phyloP scores from a whole-genome alignment of 2,113 vertebrate genomes.

The Gadus macrocephalus region DNA sequence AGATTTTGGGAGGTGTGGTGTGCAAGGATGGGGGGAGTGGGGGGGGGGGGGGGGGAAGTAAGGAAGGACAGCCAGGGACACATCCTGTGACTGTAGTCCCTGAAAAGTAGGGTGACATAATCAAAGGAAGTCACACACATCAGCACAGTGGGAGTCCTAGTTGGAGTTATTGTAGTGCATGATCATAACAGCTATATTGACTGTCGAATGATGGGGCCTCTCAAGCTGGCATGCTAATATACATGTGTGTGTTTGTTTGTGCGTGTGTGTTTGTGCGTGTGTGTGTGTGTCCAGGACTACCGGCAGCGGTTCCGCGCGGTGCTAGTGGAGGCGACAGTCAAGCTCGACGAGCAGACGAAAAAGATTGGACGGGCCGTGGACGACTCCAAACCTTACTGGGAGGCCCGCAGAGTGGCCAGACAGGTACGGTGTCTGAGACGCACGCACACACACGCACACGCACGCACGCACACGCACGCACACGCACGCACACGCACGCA shows the following conservation, averaged over 20 bases:
- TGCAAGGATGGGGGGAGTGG: no score
- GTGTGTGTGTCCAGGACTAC: slow-evolving; percentile 76
- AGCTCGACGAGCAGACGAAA: slow-evolving; percentile 91
- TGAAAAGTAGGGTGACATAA: no score
- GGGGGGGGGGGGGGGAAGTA: no score
- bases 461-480: slow-evolving; percentile 7
- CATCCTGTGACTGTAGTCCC: no score
- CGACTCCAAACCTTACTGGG: slow-evolving; percentile 98
- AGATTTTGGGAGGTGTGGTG: not conserved
- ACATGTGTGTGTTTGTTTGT: no score
- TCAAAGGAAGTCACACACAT: no score
- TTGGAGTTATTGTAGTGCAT: no score
- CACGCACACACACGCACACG: slow-evolving; percentile 5
- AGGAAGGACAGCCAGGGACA: not conserved
- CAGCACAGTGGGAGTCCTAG: no score
- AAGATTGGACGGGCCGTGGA: slow-evolving; percentile 95
- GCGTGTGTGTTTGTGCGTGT: not conserved
- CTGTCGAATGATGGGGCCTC: no score
- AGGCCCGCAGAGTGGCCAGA: slow-evolving; percentile 86
- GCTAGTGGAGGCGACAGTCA: slow-evolving; percentile 87
- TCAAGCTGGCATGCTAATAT: no score
- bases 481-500: no score
- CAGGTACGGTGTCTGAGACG: slow-evolving; percentile 73
- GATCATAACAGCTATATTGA: no score
- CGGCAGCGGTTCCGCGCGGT: slow-evolving; percentile 91